Evolutionary conservation across 2,888 invertebrate genomes (phyloP), one percentile per base, ranked within the genome.

Genomic region (Nemapogon koenigi): DNA sequence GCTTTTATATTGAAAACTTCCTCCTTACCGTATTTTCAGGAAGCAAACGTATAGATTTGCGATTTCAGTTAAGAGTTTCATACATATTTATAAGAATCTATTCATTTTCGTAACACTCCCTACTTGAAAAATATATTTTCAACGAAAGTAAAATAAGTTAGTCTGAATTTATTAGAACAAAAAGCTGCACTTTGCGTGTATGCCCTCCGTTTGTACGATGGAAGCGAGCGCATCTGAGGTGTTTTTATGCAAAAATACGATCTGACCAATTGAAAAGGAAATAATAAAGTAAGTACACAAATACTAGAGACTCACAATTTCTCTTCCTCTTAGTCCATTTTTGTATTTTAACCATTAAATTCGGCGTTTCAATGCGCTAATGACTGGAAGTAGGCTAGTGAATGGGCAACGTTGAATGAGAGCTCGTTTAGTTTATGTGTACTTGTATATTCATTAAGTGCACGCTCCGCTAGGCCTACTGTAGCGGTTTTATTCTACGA

Each of bases 351-450:
- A 16, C 26, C 16, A 29, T 30, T 25, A 63, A 67, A 60, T 69
- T 71, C 57, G 72, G 71, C 57, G 56, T 67, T 71, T 72, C 64
- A 72, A 71, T 70, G 58, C 60, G 57, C 58, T 70, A 71, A 69
- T 69, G 66, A 51, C 50, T 60, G 57, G 51, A 51, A 39, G 41
- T 37, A 35, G 16, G 26, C 33, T 4, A 19, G 33, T 19, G 18
- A 32, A 33, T 33, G 19, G 19, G 13, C 19, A 19, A 13, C 4
- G 6, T 33, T 33, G 33, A 33, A 33, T 33, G 19, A 17, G 31
- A 33, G n/a, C 19, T 19, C 19, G 13, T 33, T 19, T 19, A 18
- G 10, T 22, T 7, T 22, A 22, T 22, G 6, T 10, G 10, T 22
- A 10, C 22, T n/a, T n/a, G n/a, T n/a, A n/a, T n/a, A n/a, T n/a